Evolutionary conservation across 2,888 invertebrate genomes (phyloP).

Genomic region (Reticulitermes lucifugus): DNA sequence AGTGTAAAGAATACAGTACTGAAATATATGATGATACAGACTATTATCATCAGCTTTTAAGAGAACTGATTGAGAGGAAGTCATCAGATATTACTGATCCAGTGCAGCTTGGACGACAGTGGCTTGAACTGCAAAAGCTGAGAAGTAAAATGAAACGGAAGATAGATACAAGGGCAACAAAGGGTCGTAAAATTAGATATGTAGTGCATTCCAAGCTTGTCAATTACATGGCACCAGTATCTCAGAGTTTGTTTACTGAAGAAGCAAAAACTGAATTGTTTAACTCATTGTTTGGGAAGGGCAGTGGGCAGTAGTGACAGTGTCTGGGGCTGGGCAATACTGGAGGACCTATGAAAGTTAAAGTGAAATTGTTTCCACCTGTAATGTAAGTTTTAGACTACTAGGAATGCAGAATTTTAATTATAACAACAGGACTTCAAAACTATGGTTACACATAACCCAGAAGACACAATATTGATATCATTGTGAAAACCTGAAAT

Average conservation of each 20-base stretch:
- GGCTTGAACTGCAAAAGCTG: conserved; percentile 92
- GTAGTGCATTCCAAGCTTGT: conserved; percentile 87
- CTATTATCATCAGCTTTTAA: conserved; percentile 93
- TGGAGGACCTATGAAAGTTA: too few species aligned
- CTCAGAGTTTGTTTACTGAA: conserved; percentile 77
- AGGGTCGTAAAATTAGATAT: conserved; percentile 91
- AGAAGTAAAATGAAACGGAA: conserved; percentile 92
- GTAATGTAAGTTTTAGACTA: too few species aligned
- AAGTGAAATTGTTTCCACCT: too few species aligned
- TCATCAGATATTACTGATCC: conserved; percentile 87
- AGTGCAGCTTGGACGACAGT: conserved; percentile 87
- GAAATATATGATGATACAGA: conserved; percentile 98
- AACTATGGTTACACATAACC: too few species aligned
- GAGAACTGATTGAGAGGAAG: conserved; percentile 93
- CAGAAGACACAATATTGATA: too few species aligned
- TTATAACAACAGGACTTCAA: too few species aligned
- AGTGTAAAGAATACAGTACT: conserved; percentile 72
- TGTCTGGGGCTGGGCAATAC: too few species aligned
- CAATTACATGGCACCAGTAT: conserved; percentile 89
- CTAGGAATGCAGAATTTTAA: too few species aligned
- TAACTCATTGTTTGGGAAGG: conserved; percentile 82
- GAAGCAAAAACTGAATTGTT: conserved; percentile 84
- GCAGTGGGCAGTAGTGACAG: conserved; percentile 31
- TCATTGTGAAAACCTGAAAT: too few species aligned
- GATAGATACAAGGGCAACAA: conserved; percentile 93